A percentile compares a stretch with the other conserved stretches of the same genome.
Evolutionary conservation across 2,797 vertebrate species (phyloP).

Genomic region (Mus spretus): DNA sequence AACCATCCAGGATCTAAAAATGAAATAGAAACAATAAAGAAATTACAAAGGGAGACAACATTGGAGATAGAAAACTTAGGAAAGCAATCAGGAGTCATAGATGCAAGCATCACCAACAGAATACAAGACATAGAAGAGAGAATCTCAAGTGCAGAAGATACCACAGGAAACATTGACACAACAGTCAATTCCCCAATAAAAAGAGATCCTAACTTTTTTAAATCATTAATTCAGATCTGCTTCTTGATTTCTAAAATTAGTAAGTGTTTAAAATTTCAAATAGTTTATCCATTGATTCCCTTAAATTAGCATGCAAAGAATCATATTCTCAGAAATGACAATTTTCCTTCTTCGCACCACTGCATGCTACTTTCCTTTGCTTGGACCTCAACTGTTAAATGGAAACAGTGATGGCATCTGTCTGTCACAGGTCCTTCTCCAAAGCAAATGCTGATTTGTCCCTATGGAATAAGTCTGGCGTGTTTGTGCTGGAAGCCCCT

Average conservation of each 20-base stretch:
- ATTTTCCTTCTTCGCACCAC: neutral
- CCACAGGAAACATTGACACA: no score
- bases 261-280: neutral
- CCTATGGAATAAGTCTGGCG: neutral
- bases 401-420: neutral
- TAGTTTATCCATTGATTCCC: neutral
- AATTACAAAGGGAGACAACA: no score
- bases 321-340: neutral
- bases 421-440: neutral
- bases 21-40: no score
- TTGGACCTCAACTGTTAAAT: constrained; percentile 11
- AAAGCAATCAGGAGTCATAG: no score
- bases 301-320: neutral
- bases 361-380: neutral
- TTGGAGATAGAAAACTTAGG: no score
- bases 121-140: no score
- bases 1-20: no score
- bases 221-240: neutral
- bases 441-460: neutral
- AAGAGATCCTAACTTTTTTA: neutral
- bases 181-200: no score
- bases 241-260: constrained; percentile 55
- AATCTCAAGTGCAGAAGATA: no score
- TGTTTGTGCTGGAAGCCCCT: neutral
- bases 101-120: no score